Base-by-base conservation (phyloP, 2,113 vertebrate species). In the Eidolon helvum region DNA sequence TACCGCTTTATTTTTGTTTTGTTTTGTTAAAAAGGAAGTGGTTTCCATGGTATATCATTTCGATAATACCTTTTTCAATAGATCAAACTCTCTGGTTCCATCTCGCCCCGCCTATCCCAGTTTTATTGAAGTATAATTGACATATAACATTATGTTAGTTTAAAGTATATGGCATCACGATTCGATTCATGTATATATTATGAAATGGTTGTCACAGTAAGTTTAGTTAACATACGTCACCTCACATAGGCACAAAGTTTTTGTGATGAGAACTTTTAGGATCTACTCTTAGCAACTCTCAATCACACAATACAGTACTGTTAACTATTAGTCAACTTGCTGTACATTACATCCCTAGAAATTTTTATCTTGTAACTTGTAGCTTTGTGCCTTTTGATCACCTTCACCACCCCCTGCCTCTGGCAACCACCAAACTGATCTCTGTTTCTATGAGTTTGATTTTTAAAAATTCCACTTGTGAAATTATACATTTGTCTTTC, bases 21-120 rank as follows among this genome's bases (percentile, higher is more conserved):
- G 78, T n/a, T 61, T 95, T 88, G 71, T 95, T 94, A 69, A 40
- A 87, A 75, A 87, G 78, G 21, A 80, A 95, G 88, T 68, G 86
- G 30, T 19, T 84, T 50, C 10, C 33, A 35, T 9, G 10, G 38
- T 30, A 6, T 5, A 53, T 82, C 78, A 69, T 74, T 90, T 86
- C 65, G 55, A 3, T 85, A 74, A 75, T 7, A 43, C 28, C 30
- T 4, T 69, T 75, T 78, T 61, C 61, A 38, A 9, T 45, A 69
- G 80, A 38, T 68, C 40, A 86, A 69, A 82, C 50, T n/a, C 43
- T 50, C 66, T 45, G 33, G 40, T 33, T 35, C 75, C 48, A 78
- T 30, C 74, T 77, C 48, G 45, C 4, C 6, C 7, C 21, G 21
- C 50, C 5, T 22, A 1, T 21, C 69, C n/a, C n/a, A 4, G 12